Evolutionary conservation across 2,888 invertebrate species (phyloP), one percentile per base, ranked within the genome.

Genomic region (Sarcophaga carnaria): DNA sequence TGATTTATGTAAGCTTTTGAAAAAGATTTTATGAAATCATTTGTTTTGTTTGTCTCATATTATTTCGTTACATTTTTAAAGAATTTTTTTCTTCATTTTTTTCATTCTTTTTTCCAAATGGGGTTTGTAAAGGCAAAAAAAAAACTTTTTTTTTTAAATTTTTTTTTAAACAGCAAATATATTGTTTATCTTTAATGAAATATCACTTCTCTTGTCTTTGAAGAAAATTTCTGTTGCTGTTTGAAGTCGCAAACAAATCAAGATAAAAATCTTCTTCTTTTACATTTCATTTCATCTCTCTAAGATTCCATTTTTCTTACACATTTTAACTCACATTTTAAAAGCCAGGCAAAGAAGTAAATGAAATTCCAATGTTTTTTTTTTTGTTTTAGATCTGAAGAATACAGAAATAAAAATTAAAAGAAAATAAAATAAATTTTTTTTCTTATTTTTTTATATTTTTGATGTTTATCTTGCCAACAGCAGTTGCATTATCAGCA

Each of bases 391-490:
- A 37, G 8, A 37, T 37, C 37, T 2, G 8, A 8, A 12, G 45
- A 27, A 27, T 4, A 14, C 14, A 37, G 27, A 45, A 45, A 59
- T 54, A 66, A 59, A 37, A 60, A 70, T 62, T 20, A 59, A 62
- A 83, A 79, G 62, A 62, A 75, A 62, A 69, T 45, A n/a, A 62
- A 47, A n/a, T 6, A 10, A 3, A 67, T 47, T 8, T 22, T 17
- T 64, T 22, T 27, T 14, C n/a, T 20, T 20, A 20, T 64, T 20
- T 69, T 69, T 60, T 22, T 12, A 14, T 69, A 47, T 71, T 78
- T 64, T 74, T 80, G 86, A 86, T 86, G 78, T 81, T 86, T 83
- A 86, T 86, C 86, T 86, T 78, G 80, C 60, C 83, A 78, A 78
- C 83, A 78, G 83, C 86, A 78, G 83, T 86, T 86, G 86, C 83